phyloP scores from a whole-genome alignment of 2,888 invertebrate species.

The Hydraecia micacea region DNA sequence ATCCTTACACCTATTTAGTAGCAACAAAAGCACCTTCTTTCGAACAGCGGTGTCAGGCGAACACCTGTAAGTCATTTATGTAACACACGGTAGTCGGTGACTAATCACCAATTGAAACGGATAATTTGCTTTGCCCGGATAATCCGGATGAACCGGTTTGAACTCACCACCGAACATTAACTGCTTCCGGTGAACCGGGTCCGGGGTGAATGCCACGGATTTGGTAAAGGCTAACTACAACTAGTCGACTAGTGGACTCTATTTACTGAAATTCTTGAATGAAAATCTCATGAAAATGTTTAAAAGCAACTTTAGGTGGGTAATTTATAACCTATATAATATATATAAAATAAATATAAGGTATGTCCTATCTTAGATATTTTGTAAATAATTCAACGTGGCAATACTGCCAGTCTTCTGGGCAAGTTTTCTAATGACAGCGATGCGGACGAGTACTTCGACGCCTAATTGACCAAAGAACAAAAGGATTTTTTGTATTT shows the following conservation, averaged over 20 bases:
- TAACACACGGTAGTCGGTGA: conserved; percentile 37
- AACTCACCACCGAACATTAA: conserved; percentile 61
- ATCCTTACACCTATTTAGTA: conserved; percentile 2
- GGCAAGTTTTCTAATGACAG: neutral
- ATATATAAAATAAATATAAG: no score
- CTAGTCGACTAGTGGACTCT: no score
- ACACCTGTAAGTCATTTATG: conserved; percentile 12
- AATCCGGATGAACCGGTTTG: conserved; percentile 63
- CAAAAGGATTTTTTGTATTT: neutral
- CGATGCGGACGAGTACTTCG: neutral
- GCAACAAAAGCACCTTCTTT: neutral
- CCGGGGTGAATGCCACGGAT: conserved; percentile 31
- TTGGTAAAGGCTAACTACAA: conserved; percentile 5
- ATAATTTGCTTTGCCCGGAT: conserved; percentile 64
- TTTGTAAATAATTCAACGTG: neutral
- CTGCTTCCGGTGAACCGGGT: conserved; percentile 46
- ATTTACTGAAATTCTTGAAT: neutral
- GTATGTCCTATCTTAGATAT: neutral
- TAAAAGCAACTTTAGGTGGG: no score
- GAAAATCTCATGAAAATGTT: neutral
- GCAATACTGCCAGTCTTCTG: neutral
- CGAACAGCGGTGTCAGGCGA: conserved; percentile 9
- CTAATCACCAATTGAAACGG: conserved; percentile 50
- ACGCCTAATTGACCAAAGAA: neutral
- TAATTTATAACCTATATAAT: neutral